Conservation (phyloP, 2,888 invertebrate genomes). For the Lasioglossum marginatum region DNA sequence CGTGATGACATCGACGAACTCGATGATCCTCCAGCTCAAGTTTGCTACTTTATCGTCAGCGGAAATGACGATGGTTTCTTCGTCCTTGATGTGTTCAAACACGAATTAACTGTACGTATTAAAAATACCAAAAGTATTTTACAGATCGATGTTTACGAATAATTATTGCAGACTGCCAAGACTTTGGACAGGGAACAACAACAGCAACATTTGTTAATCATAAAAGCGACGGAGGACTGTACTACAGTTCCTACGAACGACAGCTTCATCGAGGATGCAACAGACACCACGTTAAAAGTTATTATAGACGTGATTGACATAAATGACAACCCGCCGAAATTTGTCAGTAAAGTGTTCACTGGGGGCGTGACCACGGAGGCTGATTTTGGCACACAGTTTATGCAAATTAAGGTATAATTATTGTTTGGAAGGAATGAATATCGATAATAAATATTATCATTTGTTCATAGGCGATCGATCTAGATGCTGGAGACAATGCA, state of each 20-base stretch:
- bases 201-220: slow-evolving; percentile 89
- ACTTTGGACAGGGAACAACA: slow-evolving; percentile 91
- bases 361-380: slow-evolving; percentile 97
- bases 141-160: neutral
- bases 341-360: slow-evolving; percentile 93
- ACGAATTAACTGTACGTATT: slow-evolving; percentile 88
- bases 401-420: slow-evolving; percentile 90
- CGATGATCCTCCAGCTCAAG: slow-evolving; percentile 92
- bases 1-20: slow-evolving; percentile 94
- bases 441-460: neutral
- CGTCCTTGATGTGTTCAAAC: slow-evolving; percentile 89
- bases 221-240: slow-evolving; percentile 95
- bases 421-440: neutral
- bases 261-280: slow-evolving; percentile 86
- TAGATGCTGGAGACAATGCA: slow-evolving; percentile 91
- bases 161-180: slow-evolving; percentile 84
- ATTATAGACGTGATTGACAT: slow-evolving; percentile 91
- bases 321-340: slow-evolving; percentile 96
- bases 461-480: slow-evolving; percentile 89
- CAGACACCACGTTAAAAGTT: slow-evolving; percentile 90
- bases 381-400: slow-evolving; percentile 94
- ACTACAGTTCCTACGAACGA: slow-evolving; percentile 86
- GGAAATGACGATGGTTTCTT: slow-evolving; percentile 92
- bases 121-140: neutral
- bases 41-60: slow-evolving; percentile 96